Percentiles rank a stretch among this genome's conserved stretches.
Evolutionary conservation across 2,888 invertebrate genomes (phyloP).

Genomic region (Ochlodes sylvanus): DNA sequence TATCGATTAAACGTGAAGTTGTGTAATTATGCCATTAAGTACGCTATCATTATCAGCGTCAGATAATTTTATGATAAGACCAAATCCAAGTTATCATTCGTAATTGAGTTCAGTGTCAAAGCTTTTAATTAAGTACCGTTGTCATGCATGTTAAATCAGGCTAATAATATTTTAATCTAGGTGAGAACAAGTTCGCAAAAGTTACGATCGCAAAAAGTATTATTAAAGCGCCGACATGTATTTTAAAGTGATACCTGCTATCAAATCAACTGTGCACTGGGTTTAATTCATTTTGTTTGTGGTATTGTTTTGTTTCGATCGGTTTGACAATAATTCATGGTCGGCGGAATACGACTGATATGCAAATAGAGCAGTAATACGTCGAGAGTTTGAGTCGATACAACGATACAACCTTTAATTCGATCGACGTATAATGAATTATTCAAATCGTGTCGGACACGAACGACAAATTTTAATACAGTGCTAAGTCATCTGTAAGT

Average conservation of each 20-base stretch:
- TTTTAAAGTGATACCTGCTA: background rate
- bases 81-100: background rate
- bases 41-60: constrained; percentile 1
- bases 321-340: constrained; percentile 23
- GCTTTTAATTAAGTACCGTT: background rate
- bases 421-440: constrained; percentile 68
- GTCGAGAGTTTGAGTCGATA: constrained; percentile 47
- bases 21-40: constrained; percentile 11
- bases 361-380: constrained; percentile 68
- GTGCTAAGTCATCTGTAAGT: constrained; percentile 51
- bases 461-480: constrained; percentile 57
- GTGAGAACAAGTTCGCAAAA: too few relatives aligned
- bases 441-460: constrained; percentile 62
- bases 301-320: constrained; percentile 27
- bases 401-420: constrained; percentile 63
- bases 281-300: constrained; percentile 31
- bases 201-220: too few relatives aligned
- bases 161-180: too few relatives aligned
- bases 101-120: constrained; percentile 10
- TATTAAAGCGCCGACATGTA: too few relatives aligned
- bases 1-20: background rate
- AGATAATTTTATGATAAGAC: constrained; percentile 4
- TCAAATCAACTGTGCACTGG: constrained; percentile 10
- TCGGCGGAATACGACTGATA: constrained; percentile 59
- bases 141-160: background rate